A percentile compares a stretch with the other conserved stretches of the same genome.
These are phyloP conservation scores for Pristionchus pacificus DNA, from an alignment of 1,140 invertebrate species.

Conservation along the genomic window DNA sequence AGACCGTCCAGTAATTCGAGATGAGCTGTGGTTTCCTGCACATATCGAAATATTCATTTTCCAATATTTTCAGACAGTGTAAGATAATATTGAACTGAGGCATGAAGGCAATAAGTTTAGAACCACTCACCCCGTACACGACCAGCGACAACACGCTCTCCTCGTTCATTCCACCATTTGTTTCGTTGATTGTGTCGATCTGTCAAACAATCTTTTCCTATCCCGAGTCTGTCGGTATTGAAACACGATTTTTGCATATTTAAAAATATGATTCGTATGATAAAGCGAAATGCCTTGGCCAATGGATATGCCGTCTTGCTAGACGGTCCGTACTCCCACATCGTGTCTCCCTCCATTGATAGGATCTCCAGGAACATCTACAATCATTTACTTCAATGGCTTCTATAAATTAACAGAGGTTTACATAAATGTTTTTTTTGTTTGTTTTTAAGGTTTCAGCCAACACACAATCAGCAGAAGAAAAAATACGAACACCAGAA, in stretches of 20 bases:
- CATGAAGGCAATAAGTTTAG: not conserved
- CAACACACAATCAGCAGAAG: not conserved
- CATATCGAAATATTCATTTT: slow-evolving; percentile 15
- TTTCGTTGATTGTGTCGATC: slow-evolving; percentile 89
- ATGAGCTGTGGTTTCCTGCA: slow-evolving; percentile 84
- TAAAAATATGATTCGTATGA: too few species aligned
- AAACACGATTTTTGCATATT: too few species aligned
- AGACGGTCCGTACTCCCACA: slow-evolving; percentile 71
- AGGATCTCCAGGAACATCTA: slow-evolving; percentile 62
- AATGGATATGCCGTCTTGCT: slow-evolving; percentile 84
- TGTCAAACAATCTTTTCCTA: too few species aligned
- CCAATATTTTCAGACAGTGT: not conserved
- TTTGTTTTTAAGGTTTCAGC: not conserved
- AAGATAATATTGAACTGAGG: not conserved
- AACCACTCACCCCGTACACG: slow-evolving; percentile 78
- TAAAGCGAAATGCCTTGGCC: too few species aligned
- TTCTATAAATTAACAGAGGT: slow-evolving; percentile 74
- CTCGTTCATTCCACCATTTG: slow-evolving; percentile 83
- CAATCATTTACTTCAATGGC: slow-evolving; percentile 67
- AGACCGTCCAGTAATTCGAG: slow-evolving; percentile 90
- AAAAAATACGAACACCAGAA: too few species aligned
- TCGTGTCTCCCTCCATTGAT: slow-evolving; percentile 50
- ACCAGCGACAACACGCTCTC: slow-evolving; percentile 89
- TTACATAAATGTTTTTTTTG: slow-evolving; percentile 1
- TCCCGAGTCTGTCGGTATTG: too few species aligned